Evolutionary conservation across 2,113 vertebrate species (phyloP).

Genomic region (Donacobius atricapilla): DNA sequence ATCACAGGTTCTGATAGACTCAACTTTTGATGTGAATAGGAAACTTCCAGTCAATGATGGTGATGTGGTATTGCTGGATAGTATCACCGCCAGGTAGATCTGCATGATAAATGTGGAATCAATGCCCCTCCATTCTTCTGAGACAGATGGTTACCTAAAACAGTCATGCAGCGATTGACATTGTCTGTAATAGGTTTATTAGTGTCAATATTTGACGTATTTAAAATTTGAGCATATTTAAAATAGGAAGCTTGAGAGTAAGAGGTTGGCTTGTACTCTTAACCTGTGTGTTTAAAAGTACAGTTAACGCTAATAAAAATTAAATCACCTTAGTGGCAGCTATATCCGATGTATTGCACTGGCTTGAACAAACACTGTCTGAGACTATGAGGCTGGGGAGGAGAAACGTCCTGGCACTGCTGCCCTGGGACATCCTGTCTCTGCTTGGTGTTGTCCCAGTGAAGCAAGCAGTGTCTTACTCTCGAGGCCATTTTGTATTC

Average conservation of each 20-base stretch:
- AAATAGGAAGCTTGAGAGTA: not conserved
- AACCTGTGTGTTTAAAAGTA: not conserved
- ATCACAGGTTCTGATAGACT: not conserved
- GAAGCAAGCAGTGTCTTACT: fast-evolving
- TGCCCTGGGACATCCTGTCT: not conserved
- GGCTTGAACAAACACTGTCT: not conserved
- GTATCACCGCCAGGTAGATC: fast-evolving
- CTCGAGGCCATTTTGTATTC: not conserved
- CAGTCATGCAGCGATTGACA: fast-evolving
- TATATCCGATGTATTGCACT: not conserved
- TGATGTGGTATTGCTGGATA: not conserved
- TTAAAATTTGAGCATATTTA: not conserved
- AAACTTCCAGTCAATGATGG: not conserved
- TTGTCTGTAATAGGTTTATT: not conserved
- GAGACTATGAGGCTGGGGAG: not conserved
- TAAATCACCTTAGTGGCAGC: not conserved
- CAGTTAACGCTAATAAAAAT: not conserved
- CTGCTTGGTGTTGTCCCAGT: not conserved
- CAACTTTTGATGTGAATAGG: not conserved
- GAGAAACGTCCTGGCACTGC: not conserved
- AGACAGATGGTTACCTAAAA: not conserved
- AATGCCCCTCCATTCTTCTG: not conserved
- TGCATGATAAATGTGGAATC: not conserved
- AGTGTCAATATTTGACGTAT: not conserved
- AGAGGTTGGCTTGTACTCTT: not conserved